These are phyloP conservation scores for Cavia aperea DNA, from an alignment of 2,113 vertebrate species.

Conservation along the genomic window DNA sequence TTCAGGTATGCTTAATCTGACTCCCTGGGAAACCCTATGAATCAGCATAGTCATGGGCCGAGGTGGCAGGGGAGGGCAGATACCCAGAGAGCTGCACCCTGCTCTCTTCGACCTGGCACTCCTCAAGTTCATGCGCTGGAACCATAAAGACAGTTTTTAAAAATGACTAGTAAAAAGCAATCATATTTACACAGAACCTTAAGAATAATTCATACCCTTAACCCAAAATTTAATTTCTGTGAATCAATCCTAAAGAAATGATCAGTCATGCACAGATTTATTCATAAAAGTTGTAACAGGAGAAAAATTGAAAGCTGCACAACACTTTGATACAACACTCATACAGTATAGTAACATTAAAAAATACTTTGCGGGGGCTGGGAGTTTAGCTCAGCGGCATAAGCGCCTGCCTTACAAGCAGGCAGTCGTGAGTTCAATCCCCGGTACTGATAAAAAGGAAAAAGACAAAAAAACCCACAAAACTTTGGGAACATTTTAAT, in stretches of 20 bases:
- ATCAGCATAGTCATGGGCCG: neutral
- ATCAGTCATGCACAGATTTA: neutral
- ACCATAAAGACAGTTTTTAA: neutral
- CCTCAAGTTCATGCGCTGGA: neutral
- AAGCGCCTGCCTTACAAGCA: no score
- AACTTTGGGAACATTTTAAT: neutral
- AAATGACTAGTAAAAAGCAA: constrained; percentile 1
- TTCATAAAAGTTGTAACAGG: neutral
- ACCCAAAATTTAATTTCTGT: constrained; percentile 25
- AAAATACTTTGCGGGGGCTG: neutral
- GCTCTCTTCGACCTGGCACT: neutral
- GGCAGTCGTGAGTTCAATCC: no score
- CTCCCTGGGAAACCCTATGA: neutral
- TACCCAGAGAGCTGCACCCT: neutral
- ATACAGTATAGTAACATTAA: neutral
- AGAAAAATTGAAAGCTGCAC: constrained; percentile 10
- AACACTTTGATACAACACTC: constrained; percentile 16
- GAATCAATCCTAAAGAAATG: neutral
- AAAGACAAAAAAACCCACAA: no score
- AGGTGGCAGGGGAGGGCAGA: neutral
- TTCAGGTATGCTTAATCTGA: neutral
- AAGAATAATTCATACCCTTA: constrained; percentile 27
- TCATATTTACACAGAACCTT: constrained; percentile 22
- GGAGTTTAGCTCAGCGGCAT: no score
- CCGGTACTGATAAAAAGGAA: no score